Evolutionary conservation across 2,888 invertebrate species (phyloP).

Genomic region (Cremastinae sp.): DNA sequence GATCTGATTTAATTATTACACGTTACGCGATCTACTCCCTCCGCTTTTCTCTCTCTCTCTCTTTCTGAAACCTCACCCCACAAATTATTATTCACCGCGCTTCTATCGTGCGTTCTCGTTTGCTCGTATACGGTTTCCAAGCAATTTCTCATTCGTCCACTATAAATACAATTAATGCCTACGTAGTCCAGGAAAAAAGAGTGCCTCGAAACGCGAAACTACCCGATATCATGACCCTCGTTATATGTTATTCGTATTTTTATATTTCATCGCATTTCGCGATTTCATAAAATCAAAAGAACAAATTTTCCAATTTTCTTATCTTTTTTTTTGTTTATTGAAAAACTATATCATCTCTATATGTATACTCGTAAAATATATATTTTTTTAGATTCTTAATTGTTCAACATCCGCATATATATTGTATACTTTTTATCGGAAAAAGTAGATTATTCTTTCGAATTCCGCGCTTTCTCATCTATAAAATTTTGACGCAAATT

Average conservation of each 20-base stretch:
- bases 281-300: too few relatives aligned
- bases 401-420: too few relatives aligned
- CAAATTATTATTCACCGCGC: constrained; percentile 60
- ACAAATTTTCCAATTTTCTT: too few relatives aligned
- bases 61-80: constrained; percentile 2
- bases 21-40: constrained; percentile 67
- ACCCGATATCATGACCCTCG: constrained; percentile 39
- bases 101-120: constrained; percentile 23
- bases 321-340: not conserved
- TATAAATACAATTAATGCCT: constrained; percentile 1
- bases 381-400: too few relatives aligned
- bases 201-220: constrained; percentile 18
- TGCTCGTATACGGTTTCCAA: constrained; percentile 44
- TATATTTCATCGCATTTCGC: not conserved
- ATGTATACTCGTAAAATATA: too few relatives aligned
- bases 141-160: constrained; percentile 52
- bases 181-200: not conserved
- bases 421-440: too few relatives aligned
- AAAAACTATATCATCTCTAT: too few relatives aligned
- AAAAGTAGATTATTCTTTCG: too few relatives aligned
- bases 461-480: too few relatives aligned
- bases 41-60: not conserved
- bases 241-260: too few relatives aligned
- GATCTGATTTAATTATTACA: constrained; percentile 78
- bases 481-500: constrained; percentile 44